Conservation (phyloP, 2,797 vertebrate genomes). For the Arnoldichthys spilopterus region DNA sequence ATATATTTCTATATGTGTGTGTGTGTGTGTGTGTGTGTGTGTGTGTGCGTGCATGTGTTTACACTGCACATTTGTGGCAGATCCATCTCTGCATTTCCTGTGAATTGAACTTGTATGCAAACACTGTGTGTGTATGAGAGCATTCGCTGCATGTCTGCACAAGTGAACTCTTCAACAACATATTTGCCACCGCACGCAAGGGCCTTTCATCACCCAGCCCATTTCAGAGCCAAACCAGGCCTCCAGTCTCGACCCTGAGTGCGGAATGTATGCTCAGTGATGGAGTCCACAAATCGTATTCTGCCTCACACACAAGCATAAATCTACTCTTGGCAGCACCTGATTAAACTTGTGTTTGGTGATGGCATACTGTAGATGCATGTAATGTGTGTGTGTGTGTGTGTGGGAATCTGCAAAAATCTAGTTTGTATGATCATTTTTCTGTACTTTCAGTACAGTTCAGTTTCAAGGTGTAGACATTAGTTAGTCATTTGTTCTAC, state of each 20-base stretch:
- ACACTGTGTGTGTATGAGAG: not conserved
- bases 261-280: constrained; percentile 42
- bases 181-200: constrained; percentile 37
- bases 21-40: no score
- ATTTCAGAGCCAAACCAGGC: constrained; percentile 48
- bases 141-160: constrained; percentile 41
- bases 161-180: constrained; percentile 40
- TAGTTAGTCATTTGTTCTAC: no score
- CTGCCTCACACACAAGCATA: not conserved
- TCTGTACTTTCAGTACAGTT: no score
- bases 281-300: constrained; percentile 24
- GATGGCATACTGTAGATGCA: not conserved
- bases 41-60: no score
- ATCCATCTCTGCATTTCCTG: constrained; percentile 15
- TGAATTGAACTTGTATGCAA: constrained; percentile 27
- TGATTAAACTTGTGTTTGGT: constrained; percentile 7
- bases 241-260: constrained; percentile 32
- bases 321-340: constrained; percentile 14
- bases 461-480: no score
- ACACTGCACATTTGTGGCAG: not conserved
- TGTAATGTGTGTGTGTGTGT: no score
- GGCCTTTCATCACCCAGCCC: constrained; percentile 13
- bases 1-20: no score
- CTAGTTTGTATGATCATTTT: not conserved
- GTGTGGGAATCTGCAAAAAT: not conserved